These are phyloP conservation scores for Hyphantria cunea DNA, from an alignment of 1,140 invertebrate species.

Conservation along the genomic window DNA sequence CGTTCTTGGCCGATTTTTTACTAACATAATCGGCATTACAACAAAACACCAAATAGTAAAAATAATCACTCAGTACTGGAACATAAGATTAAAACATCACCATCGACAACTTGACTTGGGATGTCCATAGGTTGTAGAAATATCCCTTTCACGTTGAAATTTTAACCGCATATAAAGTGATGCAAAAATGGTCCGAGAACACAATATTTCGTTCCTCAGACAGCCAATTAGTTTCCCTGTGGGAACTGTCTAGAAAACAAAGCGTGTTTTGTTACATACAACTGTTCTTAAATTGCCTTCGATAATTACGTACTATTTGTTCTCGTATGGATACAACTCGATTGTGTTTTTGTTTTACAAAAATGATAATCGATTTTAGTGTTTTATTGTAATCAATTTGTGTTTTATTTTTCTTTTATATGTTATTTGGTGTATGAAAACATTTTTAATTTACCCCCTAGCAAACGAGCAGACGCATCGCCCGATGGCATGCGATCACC, in stretches of 20 bases:
- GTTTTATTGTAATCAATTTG: too few species aligned
- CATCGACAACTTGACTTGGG: constrained; percentile 6
- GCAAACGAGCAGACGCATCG: too few species aligned
- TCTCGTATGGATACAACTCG: constrained; percentile 34
- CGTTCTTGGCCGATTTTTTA: too few species aligned
- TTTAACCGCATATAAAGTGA: constrained; percentile 48
- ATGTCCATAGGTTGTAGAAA: background rate
- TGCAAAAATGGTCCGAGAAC: constrained; percentile 68
- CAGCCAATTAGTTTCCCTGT: constrained; percentile 76
- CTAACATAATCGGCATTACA: too few species aligned
- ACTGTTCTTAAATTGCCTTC: constrained; percentile 59
- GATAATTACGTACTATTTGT: constrained; percentile 52
- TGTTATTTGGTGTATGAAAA: too few species aligned
- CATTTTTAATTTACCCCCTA: too few species aligned
- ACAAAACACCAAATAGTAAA: too few species aligned
- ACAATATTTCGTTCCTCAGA: constrained; percentile 71
- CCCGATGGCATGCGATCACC: too few species aligned
- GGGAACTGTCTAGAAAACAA: constrained; percentile 79
- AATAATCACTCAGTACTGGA: background rate
- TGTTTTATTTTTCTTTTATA: too few species aligned
- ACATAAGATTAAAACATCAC: constrained; percentile 16
- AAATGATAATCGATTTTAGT: too few species aligned
- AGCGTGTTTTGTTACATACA: constrained; percentile 70
- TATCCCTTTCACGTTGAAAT: constrained; percentile 30
- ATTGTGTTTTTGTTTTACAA: too few species aligned